Evolutionary conservation across 2,888 invertebrate species (phyloP).

Genomic region (Lasius platythorax): DNA sequence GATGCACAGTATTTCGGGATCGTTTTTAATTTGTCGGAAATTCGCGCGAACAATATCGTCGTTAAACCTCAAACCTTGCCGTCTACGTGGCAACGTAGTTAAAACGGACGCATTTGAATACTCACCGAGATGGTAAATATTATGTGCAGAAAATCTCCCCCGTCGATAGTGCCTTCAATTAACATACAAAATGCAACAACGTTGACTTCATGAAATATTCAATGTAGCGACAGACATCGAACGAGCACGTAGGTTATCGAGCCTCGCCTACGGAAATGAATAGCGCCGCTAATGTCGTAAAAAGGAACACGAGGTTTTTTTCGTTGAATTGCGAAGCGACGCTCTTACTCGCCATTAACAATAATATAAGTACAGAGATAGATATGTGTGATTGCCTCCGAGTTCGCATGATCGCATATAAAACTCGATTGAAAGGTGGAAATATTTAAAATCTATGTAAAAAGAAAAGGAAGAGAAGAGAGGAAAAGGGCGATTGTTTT

Average conservation of each 20-base stretch:
- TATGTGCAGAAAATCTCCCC: slow-evolving; percentile 4
- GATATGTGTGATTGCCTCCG: slow-evolving; percentile 47
- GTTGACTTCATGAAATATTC: slow-evolving; percentile 72
- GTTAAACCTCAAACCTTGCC: not conserved
- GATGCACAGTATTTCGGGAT: not conserved
- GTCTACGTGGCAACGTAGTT: not conserved
- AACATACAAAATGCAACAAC: slow-evolving; percentile 67
- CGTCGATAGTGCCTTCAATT: slow-evolving; percentile 60
- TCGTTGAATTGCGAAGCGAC: slow-evolving; percentile 63
- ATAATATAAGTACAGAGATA: slow-evolving; percentile 63
- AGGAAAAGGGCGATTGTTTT: not conserved
- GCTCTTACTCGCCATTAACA: slow-evolving; percentile 61
- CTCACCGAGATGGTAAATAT: slow-evolving; percentile 30
- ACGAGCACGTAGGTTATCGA: slow-evolving; percentile 43
- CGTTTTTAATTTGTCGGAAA: slow-evolving; percentile 40
- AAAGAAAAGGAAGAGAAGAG: not conserved
- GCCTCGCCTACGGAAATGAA: slow-evolving; percentile 62
- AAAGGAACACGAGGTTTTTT: slow-evolving; percentile 48
- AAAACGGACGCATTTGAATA: slow-evolving; percentile 27
- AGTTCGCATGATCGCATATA: not conserved
- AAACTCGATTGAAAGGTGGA: slow-evolving; percentile 1
- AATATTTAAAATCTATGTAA: not conserved
- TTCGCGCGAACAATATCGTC: slow-evolving; percentile 37
- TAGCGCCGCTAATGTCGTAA: slow-evolving; percentile 63
- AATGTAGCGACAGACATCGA: slow-evolving; percentile 43